phyloP scores from a whole-genome alignment of 64 coral and sea anemone genomes.

The Porites lutea region DNA sequence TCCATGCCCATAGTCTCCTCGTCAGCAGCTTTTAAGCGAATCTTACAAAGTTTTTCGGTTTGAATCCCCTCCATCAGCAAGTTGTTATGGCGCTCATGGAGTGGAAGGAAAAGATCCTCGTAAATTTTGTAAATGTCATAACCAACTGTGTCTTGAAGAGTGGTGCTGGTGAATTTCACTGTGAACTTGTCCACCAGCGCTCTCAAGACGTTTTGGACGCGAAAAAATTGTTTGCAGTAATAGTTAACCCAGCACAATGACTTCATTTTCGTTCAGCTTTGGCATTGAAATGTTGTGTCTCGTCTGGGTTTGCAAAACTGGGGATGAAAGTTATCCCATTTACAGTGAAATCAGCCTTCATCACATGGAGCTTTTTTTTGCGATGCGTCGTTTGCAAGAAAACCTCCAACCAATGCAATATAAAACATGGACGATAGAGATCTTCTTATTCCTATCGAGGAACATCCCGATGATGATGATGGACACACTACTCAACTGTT shows the following conservation, averaged over 20 bases:
- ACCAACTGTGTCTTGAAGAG: not conserved
- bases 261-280: too few relatives aligned
- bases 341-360: too few relatives aligned
- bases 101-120: conserved; percentile 9
- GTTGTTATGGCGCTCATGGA: not conserved
- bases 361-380: too few relatives aligned
- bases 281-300: too few relatives aligned
- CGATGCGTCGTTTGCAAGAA: too few relatives aligned
- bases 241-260: not conserved
- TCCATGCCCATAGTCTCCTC: not conserved
- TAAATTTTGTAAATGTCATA: conserved; percentile 20
- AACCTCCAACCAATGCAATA: too few relatives aligned
- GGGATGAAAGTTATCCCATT: too few relatives aligned
- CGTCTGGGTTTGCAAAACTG: too few relatives aligned
- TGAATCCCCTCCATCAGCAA: conserved; percentile 34
- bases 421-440: too few relatives aligned
- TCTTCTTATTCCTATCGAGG: too few relatives aligned
- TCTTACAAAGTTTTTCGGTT: conserved; percentile 1
- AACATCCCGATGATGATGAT: too few relatives aligned
- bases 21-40: conserved; percentile 16
- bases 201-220: not conserved
- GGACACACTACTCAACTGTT: too few relatives aligned
- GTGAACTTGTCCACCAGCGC: conserved; percentile 11
- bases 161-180: conserved; percentile 5
- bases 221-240: conserved; percentile 20